Base-by-base conservation (phyloP, 2,113 vertebrate species). In the Muntiacus reevesi region DNA sequence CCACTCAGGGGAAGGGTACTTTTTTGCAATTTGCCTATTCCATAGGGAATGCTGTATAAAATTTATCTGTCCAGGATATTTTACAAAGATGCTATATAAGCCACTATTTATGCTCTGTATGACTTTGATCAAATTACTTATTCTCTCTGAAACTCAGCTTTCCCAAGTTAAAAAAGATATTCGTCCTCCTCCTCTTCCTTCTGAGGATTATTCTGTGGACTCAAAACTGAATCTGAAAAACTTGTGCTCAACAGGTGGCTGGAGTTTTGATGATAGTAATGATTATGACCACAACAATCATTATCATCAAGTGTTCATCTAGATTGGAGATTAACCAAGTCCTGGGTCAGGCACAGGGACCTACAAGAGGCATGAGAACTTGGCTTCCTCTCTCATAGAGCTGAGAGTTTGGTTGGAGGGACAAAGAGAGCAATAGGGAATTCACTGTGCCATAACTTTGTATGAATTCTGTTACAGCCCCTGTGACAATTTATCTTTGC, bases 171-270 rank as follows among this genome's bases (percentile, higher is more conserved):
- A 95, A 97, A 55, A 55, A 83, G n/a, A 27, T 27, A 55, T 54
- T 83, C 0, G 6, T 83, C 21, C 6, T 82, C 50, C 50, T 82
- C 12, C 50, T 83, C 15, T 47, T 81, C 45, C 45, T 81, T 67
- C 21, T 87, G 52, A 43, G 67, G 54, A 79, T 93, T 95, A 94
- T 95, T 94, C 81, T 79, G 79, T 90, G 43, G 54, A 87, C 50
- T 97, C 55, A 60, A 16, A 96, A 93, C 28, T 30, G 91, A 88
- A 87, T 64, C 92, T 84, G 62, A 91, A 94, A 97, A 82, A 33
- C 60, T 23, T 45, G 33, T 94, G 54, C 14, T 96, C 57, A 54
- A 33, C 9, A 50, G 55, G 78, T 50, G 30, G 4, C 36, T 89
- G 60, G 19, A 71, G 59, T 94, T 95, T 93, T 91, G 71, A 94